phyloP scores from a whole-genome alignment of 2,888 invertebrate species.

The Caenorhabditis afra region DNA sequence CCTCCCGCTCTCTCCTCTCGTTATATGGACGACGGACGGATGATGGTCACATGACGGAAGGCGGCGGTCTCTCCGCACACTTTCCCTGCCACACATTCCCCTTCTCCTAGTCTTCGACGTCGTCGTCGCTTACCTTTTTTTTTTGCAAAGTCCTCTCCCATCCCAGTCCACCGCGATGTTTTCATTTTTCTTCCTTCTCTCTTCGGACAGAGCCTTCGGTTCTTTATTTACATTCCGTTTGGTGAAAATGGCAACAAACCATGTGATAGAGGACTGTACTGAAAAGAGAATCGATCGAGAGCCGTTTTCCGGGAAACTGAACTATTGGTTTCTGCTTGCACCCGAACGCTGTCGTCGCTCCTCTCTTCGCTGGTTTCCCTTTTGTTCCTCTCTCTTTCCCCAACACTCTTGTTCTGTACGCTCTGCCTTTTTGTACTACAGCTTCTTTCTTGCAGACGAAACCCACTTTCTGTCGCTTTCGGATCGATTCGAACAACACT shows the following conservation, averaged over 20 bases:
- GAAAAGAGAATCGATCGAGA: too few species aligned
- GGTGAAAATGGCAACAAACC: not conserved
- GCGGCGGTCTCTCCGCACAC: constrained; percentile 49
- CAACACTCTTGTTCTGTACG: not conserved
- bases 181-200: constrained; percentile 3
- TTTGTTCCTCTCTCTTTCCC: not conserved
- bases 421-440: too few species aligned
- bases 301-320: too few species aligned
- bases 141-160: constrained; percentile 23
- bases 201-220: not conserved
- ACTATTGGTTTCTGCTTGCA: too few species aligned
- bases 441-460: too few species aligned
- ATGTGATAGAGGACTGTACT: too few species aligned
- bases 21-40: constrained; percentile 39
- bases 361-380: not conserved
- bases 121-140: constrained; percentile 38
- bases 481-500: constrained; percentile 8
- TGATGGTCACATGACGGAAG: constrained; percentile 50
- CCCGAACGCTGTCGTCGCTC: too few species aligned
- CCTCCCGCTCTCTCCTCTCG: constrained; percentile 9
- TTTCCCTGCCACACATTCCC: constrained; percentile 45
- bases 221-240: not conserved
- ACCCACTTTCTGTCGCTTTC: not conserved
- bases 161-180: not conserved
- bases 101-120: not conserved